A percentile compares a stretch with the other conserved stretches of the same genome.
Conservation (phyloP, 1,140 invertebrate genomes). For the Globodera ellingtonae region DNA sequence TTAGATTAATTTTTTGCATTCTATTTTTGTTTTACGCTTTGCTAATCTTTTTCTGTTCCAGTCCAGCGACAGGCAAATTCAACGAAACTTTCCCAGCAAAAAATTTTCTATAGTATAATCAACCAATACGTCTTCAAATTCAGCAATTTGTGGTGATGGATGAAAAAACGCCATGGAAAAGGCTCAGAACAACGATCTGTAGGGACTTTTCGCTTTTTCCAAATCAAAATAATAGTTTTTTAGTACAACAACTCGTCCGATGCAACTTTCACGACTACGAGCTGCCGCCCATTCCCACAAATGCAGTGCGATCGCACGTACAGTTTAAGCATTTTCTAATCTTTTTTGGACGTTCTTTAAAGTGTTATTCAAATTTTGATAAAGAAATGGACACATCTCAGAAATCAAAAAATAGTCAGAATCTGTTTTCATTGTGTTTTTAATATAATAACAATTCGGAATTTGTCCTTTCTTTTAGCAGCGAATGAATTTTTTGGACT, state of each 20-base stretch:
- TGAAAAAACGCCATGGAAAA: neutral
- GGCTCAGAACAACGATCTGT: neutral
- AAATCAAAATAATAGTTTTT: constrained; percentile 21
- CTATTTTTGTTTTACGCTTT: too few species aligned
- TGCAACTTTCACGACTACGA: constrained; percentile 36
- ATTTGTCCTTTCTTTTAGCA: constrained; percentile 11
- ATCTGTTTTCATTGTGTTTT: too few species aligned
- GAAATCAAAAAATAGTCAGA: neutral
- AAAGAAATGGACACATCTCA: neutral
- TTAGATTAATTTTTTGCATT: too few species aligned
- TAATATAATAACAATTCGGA: too few species aligned
- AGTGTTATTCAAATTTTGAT: neutral
- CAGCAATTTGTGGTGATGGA: neutral
- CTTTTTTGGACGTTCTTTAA: neutral
- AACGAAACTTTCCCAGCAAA: too few species aligned
- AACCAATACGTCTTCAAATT: too few species aligned
- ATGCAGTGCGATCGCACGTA: constrained; percentile 23
- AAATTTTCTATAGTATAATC: too few species aligned
- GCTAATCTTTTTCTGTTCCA: too few species aligned
- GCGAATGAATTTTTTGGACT: constrained; percentile 15
- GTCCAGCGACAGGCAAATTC: too few species aligned
- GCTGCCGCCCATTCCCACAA: constrained; percentile 20
- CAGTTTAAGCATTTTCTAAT: neutral
- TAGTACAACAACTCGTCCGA: constrained; percentile 24
- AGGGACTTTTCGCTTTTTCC: neutral